Percentiles rank a stretch among this genome's conserved stretches.
phyloP scores from a whole-genome alignment of 2,113 vertebrate genomes.

The Phylloscopus whistleri region DNA sequence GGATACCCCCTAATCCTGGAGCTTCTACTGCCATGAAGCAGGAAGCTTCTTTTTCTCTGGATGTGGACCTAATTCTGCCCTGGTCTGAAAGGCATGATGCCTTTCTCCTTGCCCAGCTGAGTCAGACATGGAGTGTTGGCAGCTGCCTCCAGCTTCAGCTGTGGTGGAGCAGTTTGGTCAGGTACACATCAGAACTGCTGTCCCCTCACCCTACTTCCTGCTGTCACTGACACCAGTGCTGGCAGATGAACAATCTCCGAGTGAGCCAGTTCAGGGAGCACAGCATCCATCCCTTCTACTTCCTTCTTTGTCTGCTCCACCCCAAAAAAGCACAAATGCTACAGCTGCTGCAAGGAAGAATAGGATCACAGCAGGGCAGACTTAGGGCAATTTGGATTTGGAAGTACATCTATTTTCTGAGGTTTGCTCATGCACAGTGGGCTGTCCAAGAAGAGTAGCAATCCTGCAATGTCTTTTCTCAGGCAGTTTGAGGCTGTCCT shows the following conservation, averaged over 20 bases:
- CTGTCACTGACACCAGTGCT: fast-evolving
- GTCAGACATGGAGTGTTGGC: background rate
- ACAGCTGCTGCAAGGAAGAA: background rate
- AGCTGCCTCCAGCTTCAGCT: background rate
- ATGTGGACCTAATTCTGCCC: background rate
- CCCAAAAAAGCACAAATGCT: background rate
- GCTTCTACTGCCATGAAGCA: background rate
- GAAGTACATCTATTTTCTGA: background rate
- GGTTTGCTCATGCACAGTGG: background rate
- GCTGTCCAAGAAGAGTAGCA: background rate
- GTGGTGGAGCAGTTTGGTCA: background rate
- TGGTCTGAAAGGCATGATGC: background rate
- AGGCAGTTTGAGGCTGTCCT: background rate
- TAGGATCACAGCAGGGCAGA: background rate
- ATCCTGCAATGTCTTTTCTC: background rate
- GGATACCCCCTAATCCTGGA: background rate
- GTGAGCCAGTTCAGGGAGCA: background rate
- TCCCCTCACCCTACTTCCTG: background rate
- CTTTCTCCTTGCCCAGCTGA: background rate
- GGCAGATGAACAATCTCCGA: background rate
- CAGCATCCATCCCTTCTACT: background rate
- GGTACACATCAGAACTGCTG: background rate
- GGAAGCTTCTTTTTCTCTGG: background rate
- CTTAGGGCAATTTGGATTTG: background rate
- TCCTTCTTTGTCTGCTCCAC: background rate